phyloP scores from a whole-genome alignment of 2,888 invertebrate species.

The Pemphredon lugubris region DNA sequence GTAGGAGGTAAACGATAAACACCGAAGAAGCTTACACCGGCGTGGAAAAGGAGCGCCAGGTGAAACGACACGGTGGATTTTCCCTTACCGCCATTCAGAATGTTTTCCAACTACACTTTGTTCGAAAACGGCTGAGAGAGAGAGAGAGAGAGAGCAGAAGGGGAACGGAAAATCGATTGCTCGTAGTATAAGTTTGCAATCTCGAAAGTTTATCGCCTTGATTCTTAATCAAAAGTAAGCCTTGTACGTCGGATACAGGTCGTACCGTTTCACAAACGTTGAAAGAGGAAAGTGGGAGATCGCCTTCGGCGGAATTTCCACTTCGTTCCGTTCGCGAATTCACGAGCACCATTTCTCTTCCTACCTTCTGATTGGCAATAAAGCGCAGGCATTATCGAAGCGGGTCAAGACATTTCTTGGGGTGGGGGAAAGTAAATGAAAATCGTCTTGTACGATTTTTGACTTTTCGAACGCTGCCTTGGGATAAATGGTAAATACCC shows the following conservation, averaged over 20 bases:
- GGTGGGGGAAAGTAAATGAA: slow-evolving; percentile 37
- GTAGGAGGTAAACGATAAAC: too few relatives aligned
- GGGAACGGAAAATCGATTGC: slow-evolving; percentile 9
- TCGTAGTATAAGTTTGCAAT: background rate
- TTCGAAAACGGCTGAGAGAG: too few relatives aligned
- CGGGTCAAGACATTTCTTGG: slow-evolving; percentile 42
- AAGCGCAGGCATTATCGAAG: slow-evolving; percentile 57
- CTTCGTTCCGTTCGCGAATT: slow-evolving; percentile 49
- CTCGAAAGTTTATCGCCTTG: slow-evolving; percentile 30
- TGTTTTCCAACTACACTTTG: too few relatives aligned
- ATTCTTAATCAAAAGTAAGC: slow-evolving; percentile 46
- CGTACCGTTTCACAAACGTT: slow-evolving; percentile 6
- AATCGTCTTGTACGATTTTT: slow-evolving; percentile 31
- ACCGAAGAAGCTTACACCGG: background rate
- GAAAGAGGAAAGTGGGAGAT: slow-evolving; percentile 13
- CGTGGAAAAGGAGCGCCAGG: background rate
- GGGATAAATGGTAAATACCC: too few relatives aligned
- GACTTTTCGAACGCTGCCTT: background rate
- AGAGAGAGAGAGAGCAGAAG: background rate
- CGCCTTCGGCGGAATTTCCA: slow-evolving; percentile 47
- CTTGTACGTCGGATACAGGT: slow-evolving; percentile 28
- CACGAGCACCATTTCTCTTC: slow-evolving; percentile 52
- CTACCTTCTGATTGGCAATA: slow-evolving; percentile 64
- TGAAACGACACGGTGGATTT: background rate
- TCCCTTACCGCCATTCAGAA: too few relatives aligned